phyloP scores from a whole-genome alignment of 2,888 invertebrate genomes.

The Cerceris rybyensis region DNA sequence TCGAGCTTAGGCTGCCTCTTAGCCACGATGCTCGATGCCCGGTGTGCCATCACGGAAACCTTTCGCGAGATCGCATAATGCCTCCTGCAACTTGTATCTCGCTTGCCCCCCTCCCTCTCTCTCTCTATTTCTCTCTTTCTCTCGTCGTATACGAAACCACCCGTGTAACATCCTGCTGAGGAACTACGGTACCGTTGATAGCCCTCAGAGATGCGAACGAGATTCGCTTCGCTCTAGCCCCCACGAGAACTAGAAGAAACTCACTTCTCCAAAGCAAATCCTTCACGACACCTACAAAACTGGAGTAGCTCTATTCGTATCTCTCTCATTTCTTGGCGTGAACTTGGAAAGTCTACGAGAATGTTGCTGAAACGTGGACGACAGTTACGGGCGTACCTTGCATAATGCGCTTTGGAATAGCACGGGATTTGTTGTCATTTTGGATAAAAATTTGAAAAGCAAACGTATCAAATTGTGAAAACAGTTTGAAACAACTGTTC shows the following conservation, averaged over 20 bases:
- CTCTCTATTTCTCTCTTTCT: constrained; percentile 21
- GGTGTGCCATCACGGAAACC: constrained; percentile 65
- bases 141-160: constrained; percentile 39
- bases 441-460: too few species aligned
- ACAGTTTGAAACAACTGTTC: too few species aligned
- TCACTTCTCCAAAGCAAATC: constrained; percentile 14
- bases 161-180: constrained; percentile 63
- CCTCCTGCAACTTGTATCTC: constrained; percentile 28
- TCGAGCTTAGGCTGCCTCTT: constrained; percentile 57
- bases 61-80: constrained; percentile 61
- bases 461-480: too few species aligned
- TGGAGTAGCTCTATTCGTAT: too few species aligned
- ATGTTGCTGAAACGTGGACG: too few species aligned
- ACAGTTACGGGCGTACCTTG: too few species aligned
- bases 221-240: constrained; percentile 54
- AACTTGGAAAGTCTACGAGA: too few species aligned
- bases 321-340: too few species aligned
- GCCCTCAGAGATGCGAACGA: constrained; percentile 59
- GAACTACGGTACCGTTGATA: constrained; percentile 61
- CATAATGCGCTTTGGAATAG: too few species aligned
- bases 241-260: constrained; percentile 34
- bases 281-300: too few species aligned
- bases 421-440: too few species aligned
- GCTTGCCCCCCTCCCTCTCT: constrained; percentile 21
- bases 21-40: constrained; percentile 54